Percentiles rank a stretch among this genome's conserved stretches.
These are phyloP conservation scores for Biston stratarius DNA, from an alignment of 2,888 invertebrate species.

Conservation along the genomic window DNA sequence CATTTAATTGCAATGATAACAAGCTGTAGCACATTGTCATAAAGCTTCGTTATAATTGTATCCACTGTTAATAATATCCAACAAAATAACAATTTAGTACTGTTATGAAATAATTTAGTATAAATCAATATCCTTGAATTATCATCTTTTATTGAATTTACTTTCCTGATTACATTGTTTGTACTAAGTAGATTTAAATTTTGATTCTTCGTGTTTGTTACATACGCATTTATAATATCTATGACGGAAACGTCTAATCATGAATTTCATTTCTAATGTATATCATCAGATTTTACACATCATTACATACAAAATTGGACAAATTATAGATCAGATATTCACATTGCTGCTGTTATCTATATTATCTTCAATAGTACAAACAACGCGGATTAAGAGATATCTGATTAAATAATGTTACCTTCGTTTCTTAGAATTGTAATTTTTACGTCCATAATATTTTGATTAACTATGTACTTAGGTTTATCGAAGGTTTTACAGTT, in stretches of 20 bases:
- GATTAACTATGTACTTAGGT: conserved; percentile 7
- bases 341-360: conserved; percentile 9
- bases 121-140: no score
- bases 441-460: conserved; percentile 7
- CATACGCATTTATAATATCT: neutral
- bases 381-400: conserved; percentile 22
- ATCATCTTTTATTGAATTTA: no score
- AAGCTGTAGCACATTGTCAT: neutral
- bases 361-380: conserved; percentile 31
- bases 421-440: conserved; percentile 19
- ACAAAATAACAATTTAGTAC: neutral
- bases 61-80: neutral
- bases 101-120: no score
- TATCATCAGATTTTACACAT: neutral
- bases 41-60: neutral
- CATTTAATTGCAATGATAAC: conserved; percentile 14
- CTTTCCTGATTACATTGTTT: neutral
- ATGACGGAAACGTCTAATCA: neutral
- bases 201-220: neutral
- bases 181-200: neutral
- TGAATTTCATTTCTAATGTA: neutral
- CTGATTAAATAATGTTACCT: conserved; percentile 9
- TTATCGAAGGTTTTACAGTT: conserved; percentile 1
- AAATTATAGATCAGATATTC: neutral
- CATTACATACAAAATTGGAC: neutral